Conservation (phyloP, 1,140 invertebrate species). For the Leptinotarsa lineolata region DNA sequence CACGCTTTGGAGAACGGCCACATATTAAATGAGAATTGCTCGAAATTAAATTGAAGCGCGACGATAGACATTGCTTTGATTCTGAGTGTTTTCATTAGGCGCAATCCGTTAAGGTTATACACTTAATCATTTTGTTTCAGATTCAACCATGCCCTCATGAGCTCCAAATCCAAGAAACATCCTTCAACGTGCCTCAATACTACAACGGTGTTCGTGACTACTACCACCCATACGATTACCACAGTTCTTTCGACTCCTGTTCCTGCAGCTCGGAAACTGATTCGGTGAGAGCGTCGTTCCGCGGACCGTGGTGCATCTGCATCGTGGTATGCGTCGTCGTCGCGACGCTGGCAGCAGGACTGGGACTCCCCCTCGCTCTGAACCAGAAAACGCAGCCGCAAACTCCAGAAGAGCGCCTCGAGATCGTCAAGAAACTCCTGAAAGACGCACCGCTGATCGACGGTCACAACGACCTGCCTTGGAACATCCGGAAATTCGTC, state of each 20-base stretch:
- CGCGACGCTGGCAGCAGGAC: constrained; percentile 47
- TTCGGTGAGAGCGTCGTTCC: constrained; percentile 35
- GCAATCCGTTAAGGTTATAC: too few species aligned
- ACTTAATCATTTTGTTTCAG: constrained; percentile 30
- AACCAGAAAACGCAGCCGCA: constrained; percentile 37
- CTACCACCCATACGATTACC: constrained; percentile 43
- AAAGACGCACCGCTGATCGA: constrained; percentile 66
- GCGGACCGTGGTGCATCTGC: constrained; percentile 52
- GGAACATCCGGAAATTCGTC: constrained; percentile 80
- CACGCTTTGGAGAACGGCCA: too few species aligned
- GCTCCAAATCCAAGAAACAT: constrained; percentile 42
- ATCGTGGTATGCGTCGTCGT: constrained; percentile 52
- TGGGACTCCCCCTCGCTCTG: constrained; percentile 50
- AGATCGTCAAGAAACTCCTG: constrained; percentile 57
- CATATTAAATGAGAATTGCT: too few species aligned
- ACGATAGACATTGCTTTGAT: too few species aligned
- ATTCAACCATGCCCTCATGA: constrained; percentile 44
- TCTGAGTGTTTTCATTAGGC: too few species aligned
- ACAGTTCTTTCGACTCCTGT: constrained; percentile 46
- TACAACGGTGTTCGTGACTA: constrained; percentile 41
- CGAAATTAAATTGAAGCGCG: too few species aligned
- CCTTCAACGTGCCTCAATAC: constrained; percentile 48
- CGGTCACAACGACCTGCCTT: constrained; percentile 88
- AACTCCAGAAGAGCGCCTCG: constrained; percentile 45
- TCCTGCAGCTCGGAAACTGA: constrained; percentile 48